Conservation (phyloP, 92 coral and sea anemone species). For the Hydrozoanthus gracilis region DNA sequence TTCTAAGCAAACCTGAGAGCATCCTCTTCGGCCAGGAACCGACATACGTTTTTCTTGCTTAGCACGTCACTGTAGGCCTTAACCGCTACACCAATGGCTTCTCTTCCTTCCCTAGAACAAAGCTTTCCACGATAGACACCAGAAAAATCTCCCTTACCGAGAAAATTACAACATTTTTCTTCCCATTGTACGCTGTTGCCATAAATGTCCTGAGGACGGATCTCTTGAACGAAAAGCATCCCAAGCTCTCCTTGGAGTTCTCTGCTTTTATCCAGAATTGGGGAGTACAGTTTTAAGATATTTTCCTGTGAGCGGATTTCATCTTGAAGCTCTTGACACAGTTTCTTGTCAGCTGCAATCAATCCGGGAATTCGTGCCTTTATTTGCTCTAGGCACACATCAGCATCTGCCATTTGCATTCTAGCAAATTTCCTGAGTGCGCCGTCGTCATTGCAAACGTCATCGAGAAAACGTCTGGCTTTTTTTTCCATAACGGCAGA, state of each 20-base stretch:
- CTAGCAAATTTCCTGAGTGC: conserved; percentile 6
- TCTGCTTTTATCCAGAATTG: neutral
- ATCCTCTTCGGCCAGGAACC: neutral
- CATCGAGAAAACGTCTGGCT: conserved; percentile 34
- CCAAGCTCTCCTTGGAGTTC: neutral
- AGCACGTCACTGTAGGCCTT: conserved; percentile 28
- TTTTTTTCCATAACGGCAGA: conserved; percentile 38
- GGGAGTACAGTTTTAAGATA: conserved; percentile 26
- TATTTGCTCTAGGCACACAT: conserved; percentile 2
- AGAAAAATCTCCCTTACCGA: conserved; percentile 57
- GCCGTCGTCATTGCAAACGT: neutral
- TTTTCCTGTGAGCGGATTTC: conserved; percentile 27
- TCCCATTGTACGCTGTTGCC: conserved; percentile 53
- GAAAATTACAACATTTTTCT: conserved; percentile 23
- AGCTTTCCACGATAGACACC: conserved; percentile 61
- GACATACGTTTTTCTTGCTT: neutral
- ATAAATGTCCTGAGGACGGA: conserved; percentile 4
- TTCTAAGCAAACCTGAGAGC: neutral
- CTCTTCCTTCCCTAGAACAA: neutral
- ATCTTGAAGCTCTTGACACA: conserved; percentile 28
- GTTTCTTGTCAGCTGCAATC: conserved; percentile 45
- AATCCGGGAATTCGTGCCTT: too few species aligned
- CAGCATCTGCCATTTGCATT: conserved; percentile 41
- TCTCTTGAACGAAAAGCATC: too few species aligned
- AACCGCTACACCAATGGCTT: conserved; percentile 20